These are phyloP conservation scores for Schrankia costaestrigalis DNA, from an alignment of 2,888 invertebrate genomes.

Conservation along the genomic window DNA sequence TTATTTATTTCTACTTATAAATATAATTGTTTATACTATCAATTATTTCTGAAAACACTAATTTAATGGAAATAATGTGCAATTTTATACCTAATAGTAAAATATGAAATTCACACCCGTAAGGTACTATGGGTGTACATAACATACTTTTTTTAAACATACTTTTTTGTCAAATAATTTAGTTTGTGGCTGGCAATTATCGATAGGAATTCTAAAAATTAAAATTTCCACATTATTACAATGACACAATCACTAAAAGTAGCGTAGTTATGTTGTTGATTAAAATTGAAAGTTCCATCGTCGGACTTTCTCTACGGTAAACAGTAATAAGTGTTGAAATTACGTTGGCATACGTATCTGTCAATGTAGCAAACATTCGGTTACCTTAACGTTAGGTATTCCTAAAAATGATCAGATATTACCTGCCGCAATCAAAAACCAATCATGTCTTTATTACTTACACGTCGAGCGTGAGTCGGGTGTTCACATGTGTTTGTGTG, in stretches of 20 bases:
- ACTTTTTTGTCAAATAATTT: too few relatives aligned
- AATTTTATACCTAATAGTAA: too few relatives aligned
- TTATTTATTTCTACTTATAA: too few relatives aligned
- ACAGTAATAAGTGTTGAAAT: constrained; percentile 35
- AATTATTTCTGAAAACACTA: too few relatives aligned
- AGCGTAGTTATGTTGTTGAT: constrained; percentile 28
- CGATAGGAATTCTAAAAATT: too few relatives aligned
- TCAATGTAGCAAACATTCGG: constrained; percentile 8
- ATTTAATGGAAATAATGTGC: too few relatives aligned
- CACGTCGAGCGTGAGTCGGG: constrained; percentile 40
- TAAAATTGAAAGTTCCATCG: constrained; percentile 36
- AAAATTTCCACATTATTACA: constrained; percentile 14
- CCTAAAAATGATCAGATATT: constrained; percentile 21
- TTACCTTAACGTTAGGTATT: constrained; percentile 19
- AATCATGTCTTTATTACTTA: constrained; percentile 52
- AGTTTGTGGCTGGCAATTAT: too few relatives aligned
- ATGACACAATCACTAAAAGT: constrained; percentile 32
- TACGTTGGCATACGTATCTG: constrained; percentile 26
- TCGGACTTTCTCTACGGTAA: constrained; percentile 33
- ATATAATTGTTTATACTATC: too few relatives aligned
- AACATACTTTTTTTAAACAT: too few relatives aligned
- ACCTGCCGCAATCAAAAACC: constrained; percentile 49
- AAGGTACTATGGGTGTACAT: too few relatives aligned
- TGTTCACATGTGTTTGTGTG: constrained; percentile 28
- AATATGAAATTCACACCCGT: too few relatives aligned